Percentiles rank a stretch among this genome's conserved stretches.
Conservation (phyloP, 2,888 invertebrate genomes). For the Spatulosminthurus flaviceps region DNA sequence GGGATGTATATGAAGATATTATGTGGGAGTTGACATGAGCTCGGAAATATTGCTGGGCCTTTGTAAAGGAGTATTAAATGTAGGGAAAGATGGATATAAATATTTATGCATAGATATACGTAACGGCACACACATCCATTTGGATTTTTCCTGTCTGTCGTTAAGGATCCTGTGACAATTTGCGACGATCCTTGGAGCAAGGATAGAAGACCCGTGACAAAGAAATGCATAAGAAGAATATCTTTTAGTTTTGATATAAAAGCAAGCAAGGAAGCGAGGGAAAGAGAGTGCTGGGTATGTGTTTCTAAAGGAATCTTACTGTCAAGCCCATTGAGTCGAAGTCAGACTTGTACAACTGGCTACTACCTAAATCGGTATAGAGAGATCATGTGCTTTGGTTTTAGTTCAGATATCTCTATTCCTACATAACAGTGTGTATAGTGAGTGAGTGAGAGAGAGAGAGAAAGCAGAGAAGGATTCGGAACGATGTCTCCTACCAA, state of each 20-base stretch:
- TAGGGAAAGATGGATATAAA: background rate
- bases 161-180: constrained; percentile 1
- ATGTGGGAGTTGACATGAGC: no score
- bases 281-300: background rate
- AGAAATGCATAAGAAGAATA: background rate
- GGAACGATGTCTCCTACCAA: constrained; percentile 42
- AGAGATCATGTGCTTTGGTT: constrained; percentile 6
- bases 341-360: background rate
- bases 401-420: constrained; percentile 5
- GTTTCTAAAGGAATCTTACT: background rate
- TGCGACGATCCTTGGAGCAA: background rate
- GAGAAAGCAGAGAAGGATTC: constrained; percentile 15
- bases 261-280: background rate
- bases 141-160: background rate
- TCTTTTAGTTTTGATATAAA: background rate
- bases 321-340: constrained; percentile 15
- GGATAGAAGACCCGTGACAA: background rate
- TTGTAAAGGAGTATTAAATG: background rate
- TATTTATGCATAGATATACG: background rate
- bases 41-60: no score
- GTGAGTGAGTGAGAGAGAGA: constrained; percentile 3
- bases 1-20: no score
- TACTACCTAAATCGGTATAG: constrained; percentile 15
- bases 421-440: constrained; percentile 14
- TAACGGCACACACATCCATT: background rate